Evolutionary conservation across 2,113 vertebrate genomes (phyloP), one percentile per base, ranked within the genome.

Genomic region (Rafetus swinhoei): DNA sequence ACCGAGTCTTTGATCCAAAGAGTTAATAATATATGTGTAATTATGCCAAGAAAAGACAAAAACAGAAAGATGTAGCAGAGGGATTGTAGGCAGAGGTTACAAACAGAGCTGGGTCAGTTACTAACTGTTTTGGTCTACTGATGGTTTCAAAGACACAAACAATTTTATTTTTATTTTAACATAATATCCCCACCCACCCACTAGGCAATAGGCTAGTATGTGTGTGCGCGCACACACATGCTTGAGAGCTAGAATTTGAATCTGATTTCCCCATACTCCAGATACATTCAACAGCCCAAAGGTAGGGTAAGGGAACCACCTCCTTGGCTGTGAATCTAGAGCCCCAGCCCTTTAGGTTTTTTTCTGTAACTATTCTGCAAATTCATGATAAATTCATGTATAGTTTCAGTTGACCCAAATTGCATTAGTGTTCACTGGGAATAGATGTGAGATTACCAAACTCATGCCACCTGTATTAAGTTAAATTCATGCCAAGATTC

Each of bases 401-500:
- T n/a, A 72, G 65, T 72, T 72, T 72, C 65, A 19, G n/a, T 72
- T 72, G 65, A 72, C n/a, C 4, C n/a, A 19, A 72, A 72, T 72
- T 72, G 18, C 65, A 32, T 22, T 54, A 32, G 35, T 82, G 39
- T 69, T 90, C 74, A 59, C 55, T 39, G 81, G 29, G 9, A 22
- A 3, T 56, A 54, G 55, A 85, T 15, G 3, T 84, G 32, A 79
- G 27, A 77, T 2, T 85, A 0, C 88, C 83, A 24, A 15, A 35
- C 12, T 86, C 27, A n/a, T 84, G 81, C 55, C 76, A 6, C 10
- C 81, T 2, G 19, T 88, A 52, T 80, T 25, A n/a, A 94, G 5
- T 24, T 12, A 84, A 85, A 82, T 82, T 89, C 52, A 86, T 54
- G 94, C 19, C 21, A 65, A 82, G 12, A 65, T 95, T 93, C 82